Base-by-base conservation (phyloP, 2,888 invertebrate species). In the Pristionchus mayeri region DNA sequence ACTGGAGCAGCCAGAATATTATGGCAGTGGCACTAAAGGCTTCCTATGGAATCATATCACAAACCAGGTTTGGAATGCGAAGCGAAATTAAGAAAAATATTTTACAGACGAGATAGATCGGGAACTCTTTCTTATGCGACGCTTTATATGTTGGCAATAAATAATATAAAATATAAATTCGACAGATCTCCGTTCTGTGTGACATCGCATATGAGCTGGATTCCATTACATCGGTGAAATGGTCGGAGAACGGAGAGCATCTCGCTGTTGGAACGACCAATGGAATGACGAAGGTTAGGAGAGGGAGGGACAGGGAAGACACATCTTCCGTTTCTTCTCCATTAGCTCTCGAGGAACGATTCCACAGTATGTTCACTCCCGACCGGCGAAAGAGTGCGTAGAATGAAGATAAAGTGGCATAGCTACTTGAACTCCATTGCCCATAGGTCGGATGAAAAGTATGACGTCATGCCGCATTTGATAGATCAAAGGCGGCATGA, bases 21-120 rank as follows among this genome's bases (percentile, higher is more conserved):
- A 95, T 99, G 86, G 97, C 98, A 93, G 99, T 99, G 3, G 99
- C 98, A 0, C 94, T 99, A 30, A 98, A 98, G 48, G 97, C 97
- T 99, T 99, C 93, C 94, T 99, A 86, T 99, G 99, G 99, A 98
- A 97, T 91, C 98, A 99, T 13, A 97, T 97, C 93, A 99, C 98
- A 86, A 98, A 98, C 93, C 98, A 98, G 95, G 89, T 89, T n/a
- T 9, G 67, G n/a, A n/a, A n/a, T n/a, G n/a, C n/a, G n/a, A n/a
- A n/a, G n/a, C n/a, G n/a, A n/a, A n/a, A n/a, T n/a, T n/a, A n/a
- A n/a, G n/a, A n/a, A n/a, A n/a, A n/a, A n/a, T n/a, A n/a, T n/a
- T n/a, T n/a, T n/a, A 21, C n/a, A n/a, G n/a, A n/a, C n/a, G 11
- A 57, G 3, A 24, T 57, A 21, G n/a, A 57, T 57, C 6, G 7